Evolutionary conservation across 2,888 invertebrate species (phyloP).

Genomic region (Lepidochrysops patricia): DNA sequence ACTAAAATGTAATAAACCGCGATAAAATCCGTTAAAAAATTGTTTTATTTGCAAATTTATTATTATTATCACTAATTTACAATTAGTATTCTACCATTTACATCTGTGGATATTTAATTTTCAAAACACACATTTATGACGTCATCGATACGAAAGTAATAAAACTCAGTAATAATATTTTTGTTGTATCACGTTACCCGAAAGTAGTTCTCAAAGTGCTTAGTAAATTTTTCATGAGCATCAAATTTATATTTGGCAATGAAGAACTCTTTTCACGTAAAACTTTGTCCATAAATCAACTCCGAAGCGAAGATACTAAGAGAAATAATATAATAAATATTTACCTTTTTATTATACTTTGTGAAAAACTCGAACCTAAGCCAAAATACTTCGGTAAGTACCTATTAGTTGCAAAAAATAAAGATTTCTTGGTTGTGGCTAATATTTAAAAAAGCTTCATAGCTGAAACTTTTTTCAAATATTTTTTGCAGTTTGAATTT

Average conservation of each 20-base stretch:
- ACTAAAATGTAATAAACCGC: no score
- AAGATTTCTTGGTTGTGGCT: no score
- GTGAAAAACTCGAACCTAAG: not conserved
- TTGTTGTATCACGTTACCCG: not conserved
- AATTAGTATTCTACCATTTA: no score
- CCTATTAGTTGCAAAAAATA: not conserved
- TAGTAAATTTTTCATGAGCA: conserved; percentile 10
- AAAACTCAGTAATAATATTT: no score
- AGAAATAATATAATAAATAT: conserved; percentile 8
- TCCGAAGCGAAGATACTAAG: not conserved
- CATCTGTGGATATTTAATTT: no score
- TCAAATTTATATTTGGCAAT: conserved; percentile 6
- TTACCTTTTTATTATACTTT: conserved; percentile 8
- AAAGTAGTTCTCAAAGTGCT: not conserved
- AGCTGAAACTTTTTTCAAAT: no score
- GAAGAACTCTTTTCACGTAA: not conserved
- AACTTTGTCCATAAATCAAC: conserved; percentile 9
- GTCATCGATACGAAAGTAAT: not conserved
- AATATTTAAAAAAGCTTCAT: no score
- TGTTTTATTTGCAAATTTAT: no score
- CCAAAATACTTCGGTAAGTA: not conserved
- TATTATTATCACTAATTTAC: no score
- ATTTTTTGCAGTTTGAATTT: no score
- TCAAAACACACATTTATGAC: no score
- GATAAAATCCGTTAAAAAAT: no score